These are phyloP conservation scores for Procavia capensis DNA, from an alignment of 2,113 vertebrate genomes.

Conservation along the genomic window DNA sequence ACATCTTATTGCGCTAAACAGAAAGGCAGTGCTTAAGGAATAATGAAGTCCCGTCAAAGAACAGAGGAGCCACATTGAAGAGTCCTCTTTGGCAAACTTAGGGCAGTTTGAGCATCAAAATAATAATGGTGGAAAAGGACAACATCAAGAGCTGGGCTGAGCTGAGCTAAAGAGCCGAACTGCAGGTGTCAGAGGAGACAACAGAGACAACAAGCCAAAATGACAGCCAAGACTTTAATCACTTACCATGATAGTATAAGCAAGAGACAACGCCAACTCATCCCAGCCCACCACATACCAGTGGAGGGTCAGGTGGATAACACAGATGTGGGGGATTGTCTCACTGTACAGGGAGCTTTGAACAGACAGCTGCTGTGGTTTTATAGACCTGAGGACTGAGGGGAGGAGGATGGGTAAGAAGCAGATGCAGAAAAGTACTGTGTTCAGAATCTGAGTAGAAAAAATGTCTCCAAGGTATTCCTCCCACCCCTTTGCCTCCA, in stretches of 20 bases:
- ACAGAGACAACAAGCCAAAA: not conserved
- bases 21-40: not conserved
- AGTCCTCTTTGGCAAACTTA: not conserved
- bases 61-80: not conserved
- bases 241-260: not conserved
- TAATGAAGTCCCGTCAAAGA: not conserved
- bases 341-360: not conserved
- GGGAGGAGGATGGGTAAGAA: not conserved
- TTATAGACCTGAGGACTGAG: not conserved
- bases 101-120: not conserved
- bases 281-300: not conserved
- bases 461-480: not conserved
- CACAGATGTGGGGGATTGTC: not conserved
- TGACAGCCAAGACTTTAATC: not conserved
- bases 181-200: not conserved
- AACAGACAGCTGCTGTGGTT: not conserved
- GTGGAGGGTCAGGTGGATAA: not conserved
- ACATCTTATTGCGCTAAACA: not conserved
- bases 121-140: not conserved
- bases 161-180: not conserved
- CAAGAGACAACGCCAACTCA: no score
- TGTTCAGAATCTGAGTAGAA: not conserved
- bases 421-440: not conserved
- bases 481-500: not conserved
- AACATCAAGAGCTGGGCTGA: not conserved